Percentiles rank a stretch among this genome's conserved stretches.
phyloP scores from a whole-genome alignment of 2,797 vertebrate species.

The Coregonus ussuriensis region DNA sequence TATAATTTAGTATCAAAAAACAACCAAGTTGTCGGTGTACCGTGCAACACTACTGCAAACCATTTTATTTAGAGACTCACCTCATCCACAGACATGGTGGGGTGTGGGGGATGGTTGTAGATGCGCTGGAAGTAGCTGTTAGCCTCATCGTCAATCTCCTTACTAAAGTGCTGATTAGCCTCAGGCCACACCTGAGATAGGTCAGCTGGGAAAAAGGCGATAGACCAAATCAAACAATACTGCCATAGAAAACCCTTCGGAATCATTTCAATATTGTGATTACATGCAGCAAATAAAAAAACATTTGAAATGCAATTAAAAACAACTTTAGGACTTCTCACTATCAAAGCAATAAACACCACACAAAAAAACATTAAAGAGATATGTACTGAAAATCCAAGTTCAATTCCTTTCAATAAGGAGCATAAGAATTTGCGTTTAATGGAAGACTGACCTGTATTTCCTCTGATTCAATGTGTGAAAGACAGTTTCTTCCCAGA shows the following conservation, averaged over 20 bases:
- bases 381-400: no score
- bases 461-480: conserved; percentile 58
- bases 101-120: conserved; percentile 99
- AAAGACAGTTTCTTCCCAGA: no score
- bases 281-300: no score
- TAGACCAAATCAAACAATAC: background rate
- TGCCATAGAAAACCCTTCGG: background rate
- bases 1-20: no score
- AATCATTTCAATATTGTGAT: background rate
- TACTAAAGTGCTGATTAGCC: conserved; percentile 99
- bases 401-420: background rate
- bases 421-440: background rate
- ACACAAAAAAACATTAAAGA: background rate
- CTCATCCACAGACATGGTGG: conserved; percentile 99
- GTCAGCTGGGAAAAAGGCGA: conserved; percentile 79
- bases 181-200: conserved; percentile 99
- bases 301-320: background rate
- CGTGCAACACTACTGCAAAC: no score
- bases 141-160: conserved; percentile 99
- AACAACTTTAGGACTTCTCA: background rate
- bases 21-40: no score
- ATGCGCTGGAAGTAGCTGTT: conserved; percentile 99
- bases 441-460: conserved; percentile 75
- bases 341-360: no score
- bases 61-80: conserved; percentile 57